Base-by-base conservation (phyloP, 92 coral and sea anemone genomes). In the Chrysogorgia sp. region DNA sequence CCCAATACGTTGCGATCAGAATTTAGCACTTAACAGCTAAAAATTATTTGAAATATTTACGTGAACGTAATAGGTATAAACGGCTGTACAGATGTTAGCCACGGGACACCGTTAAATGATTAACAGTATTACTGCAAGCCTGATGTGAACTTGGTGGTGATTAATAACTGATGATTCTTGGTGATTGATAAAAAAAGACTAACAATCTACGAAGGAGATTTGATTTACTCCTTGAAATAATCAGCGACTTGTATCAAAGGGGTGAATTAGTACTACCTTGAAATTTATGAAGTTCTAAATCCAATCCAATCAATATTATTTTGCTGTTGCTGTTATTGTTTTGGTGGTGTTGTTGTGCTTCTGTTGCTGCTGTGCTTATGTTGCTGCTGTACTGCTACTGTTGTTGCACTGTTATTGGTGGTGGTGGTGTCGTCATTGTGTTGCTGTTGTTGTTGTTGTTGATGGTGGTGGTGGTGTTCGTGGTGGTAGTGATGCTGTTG, bases 151-250 rank as follows among this genome's bases (percentile, higher is more conserved):
- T 23, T 45, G 33, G 7, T 69, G 26, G 28, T 67, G 72, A 65
- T 69, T 47, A 56, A 32, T 52, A 72, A 52, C 79, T 72, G 64
- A 72, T 72, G 79, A 72, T 53, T 72, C 9, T 40, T 9, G 53
- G 79, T 72, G 79, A 72, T 72, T 72, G 79, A 72, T 56, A 34
- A 15, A 28, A n/a, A 31, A 14, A 67, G 4, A 23, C 2, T 34
- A 52, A 24, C 17, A 26, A 67, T 32, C 0, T 14, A 67, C 56
- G n/a, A n/a, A 52, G 77, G 65, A 72, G 65, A 53, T 72, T 24
- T 72, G 65, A 72, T 72, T 72, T 56, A 72, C 79, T 72, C 65
- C 79, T 34, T 7, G 13, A 7, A 57, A 57, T 57, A 23, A 8
- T 57, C 23, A 23, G 12, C 23, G 34, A 8, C 23, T 19, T 13